Evolutionary conservation across 2,888 invertebrate genomes (phyloP).

Genomic region (Dusona sp.): DNA sequence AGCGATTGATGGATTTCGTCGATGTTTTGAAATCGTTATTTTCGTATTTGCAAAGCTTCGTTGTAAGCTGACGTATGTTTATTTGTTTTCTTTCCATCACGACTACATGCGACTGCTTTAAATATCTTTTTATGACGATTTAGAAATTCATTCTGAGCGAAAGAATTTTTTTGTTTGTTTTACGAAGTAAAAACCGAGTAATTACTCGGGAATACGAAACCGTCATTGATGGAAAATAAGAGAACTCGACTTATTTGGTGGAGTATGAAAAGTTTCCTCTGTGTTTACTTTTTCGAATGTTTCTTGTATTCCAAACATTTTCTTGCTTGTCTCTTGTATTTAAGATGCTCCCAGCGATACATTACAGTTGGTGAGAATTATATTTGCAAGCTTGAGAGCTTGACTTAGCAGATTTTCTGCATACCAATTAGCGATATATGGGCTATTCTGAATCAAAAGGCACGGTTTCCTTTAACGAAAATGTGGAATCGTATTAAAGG

Average conservation of each 20-base stretch:
- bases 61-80: neutral
- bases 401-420: slow-evolving; percentile 5
- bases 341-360: neutral
- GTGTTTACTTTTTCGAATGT: neutral
- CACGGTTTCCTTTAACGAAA: neutral
- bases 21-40: neutral
- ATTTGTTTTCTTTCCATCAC: slow-evolving; percentile 1
- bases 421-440: slow-evolving; percentile 30
- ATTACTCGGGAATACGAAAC: neutral
- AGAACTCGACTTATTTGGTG: neutral
- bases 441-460: slow-evolving; percentile 11
- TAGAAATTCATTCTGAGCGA: neutral
- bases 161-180: neutral
- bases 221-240: neutral
- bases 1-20: neutral
- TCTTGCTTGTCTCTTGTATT: slow-evolving; percentile 14
- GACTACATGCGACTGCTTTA: neutral
- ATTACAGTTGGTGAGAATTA: slow-evolving; percentile 30
- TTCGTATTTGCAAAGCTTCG: neutral
- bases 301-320: slow-evolving; percentile 18
- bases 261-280: slow-evolving; percentile 11
- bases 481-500: neutral
- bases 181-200: neutral
- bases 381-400: slow-evolving; percentile 23
- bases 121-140: neutral